Base-by-base conservation (phyloP, 2,888 invertebrate genomes). In the Megamerina dolium region DNA sequence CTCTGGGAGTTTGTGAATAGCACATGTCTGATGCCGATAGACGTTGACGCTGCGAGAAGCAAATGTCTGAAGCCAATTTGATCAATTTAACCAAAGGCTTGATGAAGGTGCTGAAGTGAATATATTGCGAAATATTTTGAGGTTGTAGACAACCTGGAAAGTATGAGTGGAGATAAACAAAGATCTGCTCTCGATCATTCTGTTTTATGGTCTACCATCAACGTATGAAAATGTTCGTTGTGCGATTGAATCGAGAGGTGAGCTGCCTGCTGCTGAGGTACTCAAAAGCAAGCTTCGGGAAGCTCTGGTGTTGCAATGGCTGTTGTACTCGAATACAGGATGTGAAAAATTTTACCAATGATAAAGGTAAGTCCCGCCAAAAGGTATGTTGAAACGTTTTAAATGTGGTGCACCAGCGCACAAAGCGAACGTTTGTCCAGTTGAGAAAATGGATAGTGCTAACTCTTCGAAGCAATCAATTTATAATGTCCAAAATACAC, bases 221-320 rank as follows among this genome's bases (percentile, higher is more conserved):
- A n/a, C n/a, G n/a, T n/a, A n/a, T n/a, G n/a, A n/a, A n/a, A n/a
- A n/a, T n/a, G n/a, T n/a, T n/a, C n/a, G n/a, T 32, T 18, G 17
- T 32, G 48, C 39, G 8, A 47, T 52, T 12, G 46, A 46, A 32
- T 41, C 37, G 5, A 21, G 46, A 37, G 46, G 50, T 43, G 41
- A 41, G 12, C 35, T 40, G 13, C 37, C 49, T 20, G 6, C 20
- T 16, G 47, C 49, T 18, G 49, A 47, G 10, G 31, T 32, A 5
- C 32, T 48, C 3, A 46, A 18, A 44, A 39, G 17, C 42, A 49
- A 23, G 8, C 40, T 21, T 36, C 44, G n/a, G n/a, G n/a, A n/a
- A 14, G 35, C 18, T 10, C 14, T 36, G 29, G 33, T 14, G 44
- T 49, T 16, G 43, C 41, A 1, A 41, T 50, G 45, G 36, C 36